Percentiles rank a stretch among this genome's conserved stretches.
These are phyloP conservation scores for Sarcophaga subvicina DNA, from an alignment of 2,888 invertebrate species.

Conservation along the genomic window DNA sequence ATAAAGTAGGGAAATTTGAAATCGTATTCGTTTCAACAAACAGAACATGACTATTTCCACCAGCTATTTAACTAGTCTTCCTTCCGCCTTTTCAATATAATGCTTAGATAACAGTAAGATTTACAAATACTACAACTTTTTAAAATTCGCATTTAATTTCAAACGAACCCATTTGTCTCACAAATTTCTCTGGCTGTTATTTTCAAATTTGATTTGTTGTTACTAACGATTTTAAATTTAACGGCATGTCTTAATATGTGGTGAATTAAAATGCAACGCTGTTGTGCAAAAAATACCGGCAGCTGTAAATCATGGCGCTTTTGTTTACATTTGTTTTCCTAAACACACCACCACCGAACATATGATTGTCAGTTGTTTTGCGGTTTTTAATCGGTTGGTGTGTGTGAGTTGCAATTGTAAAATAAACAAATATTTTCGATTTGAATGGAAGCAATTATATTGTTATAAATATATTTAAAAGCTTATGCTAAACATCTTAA, in stretches of 20 bases:
- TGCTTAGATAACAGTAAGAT: no score
- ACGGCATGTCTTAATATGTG: not conserved
- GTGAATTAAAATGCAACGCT: slow-evolving; percentile 8
- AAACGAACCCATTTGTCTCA: no score
- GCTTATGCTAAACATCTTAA: not conserved
- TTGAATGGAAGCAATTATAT: not conserved
- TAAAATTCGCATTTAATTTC: no score
- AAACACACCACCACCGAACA: not conserved
- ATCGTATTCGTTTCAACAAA: no score
- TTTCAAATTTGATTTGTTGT: no score
- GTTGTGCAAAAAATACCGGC: not conserved
- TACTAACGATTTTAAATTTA: not conserved
- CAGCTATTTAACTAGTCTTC: no score
- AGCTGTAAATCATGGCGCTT: not conserved
- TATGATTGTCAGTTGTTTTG: slow-evolving; percentile 9
- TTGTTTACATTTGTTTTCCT: slow-evolving; percentile 31
- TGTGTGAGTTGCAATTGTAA: slow-evolving; percentile 1
- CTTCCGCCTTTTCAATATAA: no score
- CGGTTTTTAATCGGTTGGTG: not conserved
- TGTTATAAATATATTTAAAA: not conserved
- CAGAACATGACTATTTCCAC: no score
- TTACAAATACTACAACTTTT: no score
- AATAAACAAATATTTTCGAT: not conserved
- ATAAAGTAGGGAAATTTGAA: no score
- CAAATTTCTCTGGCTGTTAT: no score